A percentile compares a stretch with the other conserved stretches of the same genome.
Evolutionary conservation across 2,113 vertebrate species (phyloP).

Genomic region (Anas platyrhynchos): DNA sequence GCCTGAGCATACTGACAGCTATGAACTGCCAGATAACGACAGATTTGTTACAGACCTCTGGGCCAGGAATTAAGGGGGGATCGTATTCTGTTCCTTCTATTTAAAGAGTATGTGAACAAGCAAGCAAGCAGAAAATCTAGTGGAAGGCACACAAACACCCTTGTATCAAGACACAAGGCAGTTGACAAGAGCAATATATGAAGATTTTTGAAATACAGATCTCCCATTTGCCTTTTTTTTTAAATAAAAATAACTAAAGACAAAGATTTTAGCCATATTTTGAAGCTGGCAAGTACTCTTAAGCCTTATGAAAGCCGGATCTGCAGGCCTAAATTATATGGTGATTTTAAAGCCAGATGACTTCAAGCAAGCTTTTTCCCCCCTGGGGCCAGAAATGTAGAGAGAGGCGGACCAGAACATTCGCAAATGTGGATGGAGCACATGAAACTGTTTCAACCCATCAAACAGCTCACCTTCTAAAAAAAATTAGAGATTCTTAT

Average conservation of each 20-base stretch:
- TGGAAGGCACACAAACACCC: not conserved
- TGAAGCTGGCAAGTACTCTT: not conserved
- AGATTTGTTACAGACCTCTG: constrained; percentile 40
- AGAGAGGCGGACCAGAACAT: not conserved
- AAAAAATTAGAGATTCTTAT: not conserved
- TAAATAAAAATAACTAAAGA: not conserved
- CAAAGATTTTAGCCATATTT: not conserved
- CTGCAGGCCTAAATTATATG: not conserved
- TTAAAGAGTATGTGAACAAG: not conserved
- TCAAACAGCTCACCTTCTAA: not conserved
- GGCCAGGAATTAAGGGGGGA: constrained; percentile 35
- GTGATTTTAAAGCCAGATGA: not conserved
- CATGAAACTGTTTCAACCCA: not conserved
- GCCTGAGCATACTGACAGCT: not conserved
- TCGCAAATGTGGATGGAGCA: not conserved
- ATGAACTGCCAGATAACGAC: not conserved
- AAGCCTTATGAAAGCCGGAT: not conserved
- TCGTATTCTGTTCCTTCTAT: not conserved
- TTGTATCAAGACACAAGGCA: not conserved
- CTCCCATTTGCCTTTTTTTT: not conserved
- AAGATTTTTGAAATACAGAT: not conserved
- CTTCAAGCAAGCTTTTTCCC: not conserved
- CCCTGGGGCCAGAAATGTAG: not conserved
- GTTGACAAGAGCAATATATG: not conserved
- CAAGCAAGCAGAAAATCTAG: constrained; percentile 1